Evolutionary conservation across 2,113 vertebrate genomes (phyloP), one percentile per base, ranked within the genome.

Genomic region (Scytalopus superciliaris): DNA sequence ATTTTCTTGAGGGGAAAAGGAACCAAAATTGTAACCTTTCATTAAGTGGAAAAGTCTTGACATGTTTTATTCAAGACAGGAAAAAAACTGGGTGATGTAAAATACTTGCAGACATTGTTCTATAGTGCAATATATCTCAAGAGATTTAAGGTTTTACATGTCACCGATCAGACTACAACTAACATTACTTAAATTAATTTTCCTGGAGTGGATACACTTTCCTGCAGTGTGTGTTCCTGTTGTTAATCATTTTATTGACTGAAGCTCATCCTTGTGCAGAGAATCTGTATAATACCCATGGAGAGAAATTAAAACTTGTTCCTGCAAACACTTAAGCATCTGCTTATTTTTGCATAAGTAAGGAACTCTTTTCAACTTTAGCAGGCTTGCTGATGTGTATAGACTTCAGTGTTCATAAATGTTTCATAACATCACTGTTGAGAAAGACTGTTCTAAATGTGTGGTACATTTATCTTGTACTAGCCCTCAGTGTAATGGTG

Each of bases 1-100:
- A 19, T 67, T 55, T 82, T n/a, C 2, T n/a, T 1, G 0, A 3
- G 6, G 19, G 10, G 16, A 1, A 91, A 87, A 85, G 25, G 0
- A 89, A 69, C 12, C 3, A 52, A 62, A 81, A 63, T 2, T 74
- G 4, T 49, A 47, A 77, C 2, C 1, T 63, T 77, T 55, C 12
- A 70, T 30, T 47, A 67, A 49, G 13, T 47, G 9, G 28, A 59
- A 80, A 79, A 63, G 6, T 44, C 30, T 84, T 90, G 12, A 9
- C 3, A 13, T 63, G 3, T 60, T 31, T 8, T 76, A 81, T 19
- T 12, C 23, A 60, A 53, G 7, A 53, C 3, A 74, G 4, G 2
- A 81, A 70, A 87, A 42, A 4, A 39, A 70, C 9, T 72, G 6
- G 3, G 40, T 74, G 6, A 11, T 70, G 14, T 40, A 86, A 66